Evolutionary conservation across 2,113 vertebrate species (phyloP).

Genomic region (Mus pahari): DNA sequence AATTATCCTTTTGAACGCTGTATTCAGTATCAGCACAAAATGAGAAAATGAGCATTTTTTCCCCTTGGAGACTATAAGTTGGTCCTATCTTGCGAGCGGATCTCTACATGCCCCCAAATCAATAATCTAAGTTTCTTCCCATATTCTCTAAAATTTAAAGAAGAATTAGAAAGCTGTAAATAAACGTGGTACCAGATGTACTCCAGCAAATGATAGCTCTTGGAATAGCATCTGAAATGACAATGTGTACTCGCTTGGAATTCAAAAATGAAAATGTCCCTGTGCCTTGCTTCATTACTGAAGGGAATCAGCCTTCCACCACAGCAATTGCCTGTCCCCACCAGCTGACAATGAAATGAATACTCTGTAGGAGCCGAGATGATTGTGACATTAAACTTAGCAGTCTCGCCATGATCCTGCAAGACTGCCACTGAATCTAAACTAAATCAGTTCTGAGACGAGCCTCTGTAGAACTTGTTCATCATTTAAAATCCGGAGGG

Average conservation of each 20-base stretch:
- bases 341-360: slow-evolving; percentile 91
- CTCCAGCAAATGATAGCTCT: slow-evolving; percentile 82
- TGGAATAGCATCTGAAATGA: slow-evolving; percentile 84
- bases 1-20: slow-evolving; percentile 72
- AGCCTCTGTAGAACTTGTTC: slow-evolving; percentile 83
- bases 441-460: slow-evolving; percentile 86
- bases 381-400: slow-evolving; percentile 85
- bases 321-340: slow-evolving; percentile 85
- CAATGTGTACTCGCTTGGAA: slow-evolving; percentile 88
- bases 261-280: slow-evolving; percentile 88
- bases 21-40: slow-evolving; percentile 60
- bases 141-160: slow-evolving; percentile 80
- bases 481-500: slow-evolving; percentile 88
- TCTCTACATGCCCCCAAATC: slow-evolving; percentile 66
- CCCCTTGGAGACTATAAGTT: slow-evolving; percentile 57
- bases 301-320: slow-evolving; percentile 84
- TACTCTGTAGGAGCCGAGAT: slow-evolving; percentile 89
- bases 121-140: slow-evolving; percentile 75
- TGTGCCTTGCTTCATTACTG: slow-evolving; percentile 81
- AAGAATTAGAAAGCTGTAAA: slow-evolving; percentile 81
- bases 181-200: slow-evolving; percentile 77
- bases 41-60: slow-evolving; percentile 65
- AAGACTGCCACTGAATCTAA: slow-evolving; percentile 86
- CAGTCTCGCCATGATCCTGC: slow-evolving; percentile 81
- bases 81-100: slow-evolving; percentile 29